Conservation (phyloP, 2,888 invertebrate genomes). For the Tricholauxania praeusta region DNA sequence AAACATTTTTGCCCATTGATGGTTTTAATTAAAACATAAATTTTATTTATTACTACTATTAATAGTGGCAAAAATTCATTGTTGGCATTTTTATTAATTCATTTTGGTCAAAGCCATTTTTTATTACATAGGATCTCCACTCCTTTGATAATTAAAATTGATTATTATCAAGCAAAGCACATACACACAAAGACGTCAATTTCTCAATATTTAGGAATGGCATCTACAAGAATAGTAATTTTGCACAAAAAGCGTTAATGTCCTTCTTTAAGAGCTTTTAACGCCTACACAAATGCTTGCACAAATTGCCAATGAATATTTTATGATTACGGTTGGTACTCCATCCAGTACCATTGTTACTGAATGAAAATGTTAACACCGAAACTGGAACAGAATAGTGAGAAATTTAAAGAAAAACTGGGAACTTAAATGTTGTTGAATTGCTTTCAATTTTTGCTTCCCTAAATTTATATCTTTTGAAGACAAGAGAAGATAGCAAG, state of each 20-base stretch:
- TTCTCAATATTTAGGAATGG: no score
- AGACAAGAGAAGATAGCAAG: no score
- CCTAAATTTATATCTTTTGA: no score
- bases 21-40: conserved; percentile 3
- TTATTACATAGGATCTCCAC: neutral
- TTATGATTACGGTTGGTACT: neutral
- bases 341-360: no score
- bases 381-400: no score
- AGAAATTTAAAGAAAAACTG: no score
- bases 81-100: conserved; percentile 41
- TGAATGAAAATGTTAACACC: no score
- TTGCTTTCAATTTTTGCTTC: no score
- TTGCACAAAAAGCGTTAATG: conserved; percentile 40
- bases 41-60: neutral
- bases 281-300: neutral
- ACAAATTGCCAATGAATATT: conserved; percentile 4
- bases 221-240: conserved; percentile 1
- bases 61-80: neutral
- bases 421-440: no score
- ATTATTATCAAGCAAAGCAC: no score
- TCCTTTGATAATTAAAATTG: no score
- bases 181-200: no score
- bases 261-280: neutral
- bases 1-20: neutral
- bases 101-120: neutral